phyloP scores from a whole-genome alignment of 2,797 vertebrate species.

The Eulemur coronatus region DNA sequence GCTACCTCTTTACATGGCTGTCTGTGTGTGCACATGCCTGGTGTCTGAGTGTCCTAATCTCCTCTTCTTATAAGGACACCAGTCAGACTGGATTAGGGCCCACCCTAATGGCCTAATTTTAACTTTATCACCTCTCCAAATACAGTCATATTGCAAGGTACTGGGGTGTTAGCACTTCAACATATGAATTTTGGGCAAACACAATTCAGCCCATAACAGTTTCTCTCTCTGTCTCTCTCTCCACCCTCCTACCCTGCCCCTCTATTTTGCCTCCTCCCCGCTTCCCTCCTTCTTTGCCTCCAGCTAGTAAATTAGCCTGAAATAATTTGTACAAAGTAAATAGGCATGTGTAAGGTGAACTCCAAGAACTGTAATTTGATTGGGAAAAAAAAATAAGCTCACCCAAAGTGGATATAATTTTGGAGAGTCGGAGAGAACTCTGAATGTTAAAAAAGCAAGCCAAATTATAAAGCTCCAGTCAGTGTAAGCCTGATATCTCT shows the following conservation, averaged over 20 bases:
- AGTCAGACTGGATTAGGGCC: not conserved
- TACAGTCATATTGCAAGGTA: not conserved
- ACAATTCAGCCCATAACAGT: not conserved
- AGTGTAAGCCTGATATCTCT: not conserved
- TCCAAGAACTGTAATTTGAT: conserved; percentile 54
- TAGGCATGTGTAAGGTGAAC: not conserved
- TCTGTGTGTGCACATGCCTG: not conserved
- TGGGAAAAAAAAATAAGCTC: not conserved
- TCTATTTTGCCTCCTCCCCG: not conserved
- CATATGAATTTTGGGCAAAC: not conserved
- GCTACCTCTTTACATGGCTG: not conserved
- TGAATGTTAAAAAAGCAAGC: conserved; percentile 49
- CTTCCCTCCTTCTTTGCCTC: not conserved
- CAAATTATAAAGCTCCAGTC: not conserved
- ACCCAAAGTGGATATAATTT: conserved; percentile 52
- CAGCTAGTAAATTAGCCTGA: conserved; percentile 54
- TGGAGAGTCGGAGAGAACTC: conserved; percentile 36
- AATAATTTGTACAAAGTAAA: conserved; percentile 52
- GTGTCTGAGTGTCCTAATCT: not conserved
- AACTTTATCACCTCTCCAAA: not conserved
- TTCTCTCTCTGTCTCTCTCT: not conserved
- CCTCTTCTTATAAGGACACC: not conserved
- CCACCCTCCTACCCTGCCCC: not conserved
- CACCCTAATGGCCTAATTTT: not conserved
- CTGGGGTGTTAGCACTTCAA: not conserved